Evolutionary conservation across 2,113 vertebrate genomes (phyloP), one percentile per base, ranked within the genome.

Genomic region (Actinemys pallida): DNA sequence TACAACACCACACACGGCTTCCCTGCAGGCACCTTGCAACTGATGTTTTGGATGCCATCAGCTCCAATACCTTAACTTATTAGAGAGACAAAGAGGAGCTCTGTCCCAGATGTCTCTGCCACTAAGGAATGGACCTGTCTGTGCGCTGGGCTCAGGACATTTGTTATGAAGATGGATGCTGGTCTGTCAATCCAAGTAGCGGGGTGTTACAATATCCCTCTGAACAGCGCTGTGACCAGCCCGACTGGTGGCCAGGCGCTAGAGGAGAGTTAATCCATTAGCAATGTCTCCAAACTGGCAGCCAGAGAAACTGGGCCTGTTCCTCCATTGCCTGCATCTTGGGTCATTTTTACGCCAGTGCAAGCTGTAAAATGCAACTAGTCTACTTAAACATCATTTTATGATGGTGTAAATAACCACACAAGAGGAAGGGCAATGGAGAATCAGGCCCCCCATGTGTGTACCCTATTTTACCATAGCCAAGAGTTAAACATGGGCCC

Each of bases 351-450:
- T 82, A 95, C 94, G 83, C 96, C 0, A 0, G 85, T 83, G 93
- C 96, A 93, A 90, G 96, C 87, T 2, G 92, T 35, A 81, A 96
- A 82, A 35, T 19, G 45, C 72, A 86, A 6, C 96, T 96, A 86
- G 93, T 94, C 95, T 96, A 96, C 90, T 94, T 72, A n/a, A 12
- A 93, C 87, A 75, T 83, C 62, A 1, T 2, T 0, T 93, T 84
- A 94, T 95, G 94, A 93, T 94, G 11, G 22, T 31, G 0, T 19
- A 47, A 10, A 35, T 7, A 59, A 20, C 56, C 92, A 92, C 83
- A 83, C 88, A 92, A 95, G 87, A 89, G 49, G 12, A 39, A 10
- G 95, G 1, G 1, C 12, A 52, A 88, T 62, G 95, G 84, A 88
- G 95, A 35, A 88, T 83, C 87, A 25, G 83, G 72, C 93, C 11